Evolutionary conservation across 2,888 invertebrate genomes (phyloP), one percentile per base, ranked within the genome.

Genomic region (Agonum fuliginosum): DNA sequence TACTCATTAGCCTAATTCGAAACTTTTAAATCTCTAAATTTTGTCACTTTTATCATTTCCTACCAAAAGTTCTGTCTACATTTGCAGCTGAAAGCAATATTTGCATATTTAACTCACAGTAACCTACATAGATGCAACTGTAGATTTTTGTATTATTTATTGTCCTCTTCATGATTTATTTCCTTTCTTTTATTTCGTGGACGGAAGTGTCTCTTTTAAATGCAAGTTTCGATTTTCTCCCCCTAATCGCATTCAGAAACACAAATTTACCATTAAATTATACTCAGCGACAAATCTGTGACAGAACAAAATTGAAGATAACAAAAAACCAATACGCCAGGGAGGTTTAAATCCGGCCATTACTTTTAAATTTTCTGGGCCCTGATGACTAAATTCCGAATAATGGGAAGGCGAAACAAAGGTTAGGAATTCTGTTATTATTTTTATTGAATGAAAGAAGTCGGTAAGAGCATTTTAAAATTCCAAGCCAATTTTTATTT

Each of bases 231-330:
- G 20, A 67, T 67, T 22, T 22, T 37, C 27, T 51, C 24, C n/a
- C 20, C 51, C 67, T 75, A 75, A 75, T 75, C 75, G 67, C 67
- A 75, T 75, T 67, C 67, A 67, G 34, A 75, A 75, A 75, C 48
- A 75, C 75, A 75, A 75, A 65, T 75, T 75, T 30, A 67, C 75
- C 75, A 75, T 75, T 75, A 75, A 75, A 75, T 75, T 75, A 75
- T 67, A 67, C 75, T 75, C 75, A 75, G 48, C 67, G 75, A 75
- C 75, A 75, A 75, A 75, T 75, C 75, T 75, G 67, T 48, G 75
- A 75, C 75, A 75, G 48, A 37, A 67, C 75, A 67, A 75, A 75
- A 75, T 75, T 75, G 75, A 67, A 75, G 75, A 75, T 75, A 75
- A 75, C 75, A 75, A 75, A 75, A 75, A 75, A 75, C 75, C 75